Conservation (phyloP, 2,888 invertebrate genomes). For the Himalopsyche japonica region DNA sequence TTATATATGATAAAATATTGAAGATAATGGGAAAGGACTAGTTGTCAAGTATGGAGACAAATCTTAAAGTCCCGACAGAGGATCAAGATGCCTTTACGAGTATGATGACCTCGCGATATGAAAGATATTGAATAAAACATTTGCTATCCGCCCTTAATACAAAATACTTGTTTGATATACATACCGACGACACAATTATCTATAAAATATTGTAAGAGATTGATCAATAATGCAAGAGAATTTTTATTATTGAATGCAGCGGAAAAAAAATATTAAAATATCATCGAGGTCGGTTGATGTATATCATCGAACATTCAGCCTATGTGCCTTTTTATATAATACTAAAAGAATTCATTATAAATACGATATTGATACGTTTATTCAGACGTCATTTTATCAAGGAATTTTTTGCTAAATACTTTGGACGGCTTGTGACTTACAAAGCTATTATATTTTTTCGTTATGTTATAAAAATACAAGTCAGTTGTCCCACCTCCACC, state of each 20-base stretch:
- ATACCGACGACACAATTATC: neutral
- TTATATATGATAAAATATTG: neutral
- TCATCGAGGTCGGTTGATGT: too few species aligned
- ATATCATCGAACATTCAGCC: too few species aligned
- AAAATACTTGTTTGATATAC: conserved; percentile 13
- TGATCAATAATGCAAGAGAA: neutral
- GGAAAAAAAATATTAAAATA: too few species aligned
- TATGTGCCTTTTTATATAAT: too few species aligned
- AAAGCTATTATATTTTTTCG: too few species aligned
- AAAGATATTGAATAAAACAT: conserved; percentile 35
- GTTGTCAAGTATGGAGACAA: neutral
- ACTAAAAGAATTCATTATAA: too few species aligned
- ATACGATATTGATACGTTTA: too few species aligned
- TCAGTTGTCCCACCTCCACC: too few species aligned
- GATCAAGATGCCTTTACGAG: conserved; percentile 27
- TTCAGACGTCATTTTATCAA: too few species aligned
- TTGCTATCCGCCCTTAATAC: conserved; percentile 19
- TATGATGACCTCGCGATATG: conserved; percentile 29
- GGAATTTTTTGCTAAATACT: too few species aligned
- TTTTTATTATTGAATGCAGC: neutral
- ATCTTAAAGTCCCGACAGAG: neutral
- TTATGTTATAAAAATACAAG: too few species aligned
- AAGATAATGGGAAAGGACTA: neutral
- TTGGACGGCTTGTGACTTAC: too few species aligned
- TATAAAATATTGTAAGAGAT: neutral